Base-by-base conservation (phyloP, 1,140 invertebrate genomes). In the Drosophila lowei region DNA sequence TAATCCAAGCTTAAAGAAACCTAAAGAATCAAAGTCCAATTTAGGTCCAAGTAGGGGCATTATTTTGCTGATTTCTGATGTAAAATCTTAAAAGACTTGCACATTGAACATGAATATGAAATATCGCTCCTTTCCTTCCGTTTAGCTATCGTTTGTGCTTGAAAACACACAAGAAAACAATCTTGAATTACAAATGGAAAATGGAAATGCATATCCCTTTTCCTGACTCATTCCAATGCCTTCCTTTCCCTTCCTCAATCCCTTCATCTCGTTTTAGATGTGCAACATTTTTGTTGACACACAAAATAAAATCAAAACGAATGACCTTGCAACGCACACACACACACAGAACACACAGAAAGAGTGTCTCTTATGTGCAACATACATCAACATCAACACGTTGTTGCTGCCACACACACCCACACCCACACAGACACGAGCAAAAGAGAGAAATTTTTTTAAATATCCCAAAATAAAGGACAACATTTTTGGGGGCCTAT, bases 251-350 rank as follows among this genome's bases (percentile, higher is more conserved):
- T 9, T 38, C 4, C 21, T 6, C 11, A 9, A 54, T 34, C 21
- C 4, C 23, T 11, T 34, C 8, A 8, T 9, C 28, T 15, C 42
- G 30, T 60, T 28, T 47, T 41, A 21, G 16, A 30, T 34, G 49
- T 55, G 50, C 68, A 34, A 42, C 38, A 58, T 60, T 79, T 77
- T 63, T 49, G 72, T 50, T 85, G 81, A 85, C 81, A 85, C 81
- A 85, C 73, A 86, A 85, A 85, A 86, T 88, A 86, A 86, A 86
- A 88, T 54, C 74, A 88, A 77, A 88, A 75, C 81, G 83, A 86
- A 86, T 81, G 81, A 86, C 81, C 81, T 86, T 86, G 81, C 68
- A 73, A 88, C 72, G 66, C 70, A 48, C 54, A n/a, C 48, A 38
- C 11, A 2, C 18, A 18, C n/a, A n/a, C 28, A 23, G 16, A n/a